Evolutionary conservation across 2,113 vertebrate species (phyloP).

Genomic region (Psammodynastes pulverulentus): DNA sequence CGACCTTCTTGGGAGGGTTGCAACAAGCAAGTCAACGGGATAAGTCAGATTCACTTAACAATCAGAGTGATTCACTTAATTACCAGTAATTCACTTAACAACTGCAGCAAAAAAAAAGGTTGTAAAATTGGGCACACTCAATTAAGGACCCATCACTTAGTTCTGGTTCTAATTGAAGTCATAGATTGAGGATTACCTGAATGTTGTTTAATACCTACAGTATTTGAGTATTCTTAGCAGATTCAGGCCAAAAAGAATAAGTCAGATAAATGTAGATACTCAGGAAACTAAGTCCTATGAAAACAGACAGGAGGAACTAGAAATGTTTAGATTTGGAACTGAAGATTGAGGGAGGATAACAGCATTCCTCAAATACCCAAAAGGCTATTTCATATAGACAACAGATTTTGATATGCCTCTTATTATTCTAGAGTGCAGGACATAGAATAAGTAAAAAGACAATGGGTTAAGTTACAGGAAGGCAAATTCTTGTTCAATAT

Average conservation of each 20-base stretch:
- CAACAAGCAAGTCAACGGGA: neutral
- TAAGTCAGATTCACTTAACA: neutral
- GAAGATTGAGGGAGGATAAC: neutral
- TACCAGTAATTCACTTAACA: neutral
- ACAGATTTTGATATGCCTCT: neutral
- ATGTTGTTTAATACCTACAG: neutral
- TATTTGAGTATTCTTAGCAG: neutral
- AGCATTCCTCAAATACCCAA: neutral
- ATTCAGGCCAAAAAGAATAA: neutral
- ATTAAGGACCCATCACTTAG: neutral
- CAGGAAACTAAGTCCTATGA: neutral
- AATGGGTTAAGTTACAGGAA: neutral
- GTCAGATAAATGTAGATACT: neutral
- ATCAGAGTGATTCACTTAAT: neutral
- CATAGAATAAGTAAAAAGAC: neutral
- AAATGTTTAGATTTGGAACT: neutral
- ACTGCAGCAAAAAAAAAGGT: neutral
- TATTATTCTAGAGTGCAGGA: neutral
- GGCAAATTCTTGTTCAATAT: neutral
- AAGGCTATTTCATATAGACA: neutral
- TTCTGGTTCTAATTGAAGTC: neutral
- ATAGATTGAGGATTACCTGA: neutral
- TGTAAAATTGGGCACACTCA: neutral
- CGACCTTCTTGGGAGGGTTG: neutral
- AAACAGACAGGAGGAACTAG: neutral